Evolutionary conservation across 2,113 vertebrate species (phyloP).

Genomic region (Tinamus guttatus): DNA sequence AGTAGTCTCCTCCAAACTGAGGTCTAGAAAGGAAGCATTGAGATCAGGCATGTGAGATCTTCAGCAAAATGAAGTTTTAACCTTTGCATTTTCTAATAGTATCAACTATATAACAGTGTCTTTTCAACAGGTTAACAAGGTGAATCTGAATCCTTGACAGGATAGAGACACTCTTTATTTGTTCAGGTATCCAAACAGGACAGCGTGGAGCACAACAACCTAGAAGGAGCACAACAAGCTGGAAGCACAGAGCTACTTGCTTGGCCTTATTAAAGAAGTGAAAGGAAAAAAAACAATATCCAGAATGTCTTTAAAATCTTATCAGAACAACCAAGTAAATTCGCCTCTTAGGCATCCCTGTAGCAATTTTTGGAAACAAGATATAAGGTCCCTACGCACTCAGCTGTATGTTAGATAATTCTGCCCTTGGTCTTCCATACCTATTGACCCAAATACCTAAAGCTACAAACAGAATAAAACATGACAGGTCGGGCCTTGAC

Average conservation of each 20-base stretch:
- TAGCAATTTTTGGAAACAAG: neutral
- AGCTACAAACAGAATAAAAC: neutral
- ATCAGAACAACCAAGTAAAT: neutral
- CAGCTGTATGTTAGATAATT: neutral
- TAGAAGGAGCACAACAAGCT: neutral
- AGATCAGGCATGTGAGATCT: neutral
- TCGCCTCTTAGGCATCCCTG: neutral
- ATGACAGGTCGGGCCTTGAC: neutral
- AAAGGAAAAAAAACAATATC: neutral
- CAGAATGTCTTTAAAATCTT: neutral
- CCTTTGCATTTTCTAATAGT: neutral
- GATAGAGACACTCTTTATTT: neutral
- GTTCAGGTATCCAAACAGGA: neutral
- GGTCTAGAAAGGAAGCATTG: slow-evolving; percentile 79
- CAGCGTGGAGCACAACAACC: neutral
- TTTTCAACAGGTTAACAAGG: neutral
- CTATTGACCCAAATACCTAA: neutral
- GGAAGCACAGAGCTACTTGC: neutral
- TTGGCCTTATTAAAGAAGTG: neutral
- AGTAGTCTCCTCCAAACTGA: slow-evolving; percentile 95
- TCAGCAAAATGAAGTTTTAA: neutral
- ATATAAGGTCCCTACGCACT: neutral
- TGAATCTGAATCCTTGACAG: neutral
- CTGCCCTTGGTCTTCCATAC: neutral
- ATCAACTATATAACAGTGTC: neutral